Percentiles rank a stretch among this genome's conserved stretches.
These are phyloP conservation scores for Anguilla obscura DNA, from an alignment of 2,797 vertebrate species.

Conservation along the genomic window DNA sequence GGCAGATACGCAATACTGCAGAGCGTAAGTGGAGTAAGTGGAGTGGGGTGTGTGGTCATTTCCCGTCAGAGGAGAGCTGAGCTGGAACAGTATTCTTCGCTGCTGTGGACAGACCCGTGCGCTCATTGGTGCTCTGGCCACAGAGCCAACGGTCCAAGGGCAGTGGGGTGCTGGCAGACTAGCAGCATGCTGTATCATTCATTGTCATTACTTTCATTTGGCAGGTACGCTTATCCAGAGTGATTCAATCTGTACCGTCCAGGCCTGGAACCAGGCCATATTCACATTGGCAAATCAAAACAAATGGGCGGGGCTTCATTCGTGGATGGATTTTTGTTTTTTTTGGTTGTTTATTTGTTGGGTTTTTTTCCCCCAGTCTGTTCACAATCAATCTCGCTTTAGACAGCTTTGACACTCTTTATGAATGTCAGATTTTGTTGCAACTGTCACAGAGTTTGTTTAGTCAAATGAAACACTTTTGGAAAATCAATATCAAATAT, in stretches of 20 bases:
- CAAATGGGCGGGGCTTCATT: neutral
- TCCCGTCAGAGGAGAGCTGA: neutral
- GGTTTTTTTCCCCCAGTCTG: neutral
- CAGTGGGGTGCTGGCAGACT: too few relatives aligned
- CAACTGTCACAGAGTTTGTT: neutral
- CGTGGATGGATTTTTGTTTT: neutral
- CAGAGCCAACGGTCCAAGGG: neutral
- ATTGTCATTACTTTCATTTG: neutral
- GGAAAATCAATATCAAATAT: neutral
- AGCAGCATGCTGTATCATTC: neutral
- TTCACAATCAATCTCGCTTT: neutral
- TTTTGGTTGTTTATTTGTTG: neutral
- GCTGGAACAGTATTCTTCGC: neutral
- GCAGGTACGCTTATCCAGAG: neutral
- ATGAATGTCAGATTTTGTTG: neutral
- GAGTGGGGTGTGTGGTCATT: neutral
- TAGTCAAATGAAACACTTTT: neutral
- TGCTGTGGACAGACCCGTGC: neutral
- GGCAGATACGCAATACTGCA: too few relatives aligned
- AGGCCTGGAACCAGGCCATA: neutral
- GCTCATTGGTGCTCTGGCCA: neutral
- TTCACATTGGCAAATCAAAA: neutral
- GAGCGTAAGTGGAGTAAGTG: neutral
- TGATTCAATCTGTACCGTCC: neutral
- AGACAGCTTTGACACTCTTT: neutral